Percentiles rank a stretch among this genome's conserved stretches.
phyloP scores from a whole-genome alignment of 2,113 vertebrate species.

The Malurus melanocephalus region DNA sequence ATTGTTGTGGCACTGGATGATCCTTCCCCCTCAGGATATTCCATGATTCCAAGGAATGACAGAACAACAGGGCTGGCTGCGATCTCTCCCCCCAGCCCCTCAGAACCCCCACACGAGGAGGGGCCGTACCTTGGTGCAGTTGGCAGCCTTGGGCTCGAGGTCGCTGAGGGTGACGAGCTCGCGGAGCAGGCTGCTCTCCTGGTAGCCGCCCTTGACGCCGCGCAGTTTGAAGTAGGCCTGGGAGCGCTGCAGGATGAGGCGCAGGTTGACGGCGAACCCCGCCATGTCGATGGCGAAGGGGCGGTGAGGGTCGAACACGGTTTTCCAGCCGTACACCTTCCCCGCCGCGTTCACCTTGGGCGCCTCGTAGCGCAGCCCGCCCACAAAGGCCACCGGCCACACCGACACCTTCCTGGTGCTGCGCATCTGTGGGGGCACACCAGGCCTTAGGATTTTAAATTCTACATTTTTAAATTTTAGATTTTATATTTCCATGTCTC shows the following conservation, averaged over 20 bases:
- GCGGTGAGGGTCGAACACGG: slow-evolving; percentile 93
- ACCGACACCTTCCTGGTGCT: slow-evolving; percentile 92
- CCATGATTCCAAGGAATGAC: rapidly evolving
- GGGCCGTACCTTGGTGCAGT: slow-evolving; percentile 92
- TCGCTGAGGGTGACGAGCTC: slow-evolving; percentile 94
- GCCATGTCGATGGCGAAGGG: slow-evolving; percentile 99
- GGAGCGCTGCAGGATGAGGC: slow-evolving; percentile 91
- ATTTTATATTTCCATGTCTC: too few relatives aligned
- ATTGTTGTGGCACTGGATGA: neutral
- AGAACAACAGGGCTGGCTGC: rapidly evolving
- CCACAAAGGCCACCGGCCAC: slow-evolving; percentile 96
- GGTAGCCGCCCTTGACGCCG: slow-evolving; percentile 95
- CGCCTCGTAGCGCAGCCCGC: slow-evolving; percentile 93
- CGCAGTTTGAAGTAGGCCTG: slow-evolving; percentile 98
- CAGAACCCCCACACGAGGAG: rapidly evolving
- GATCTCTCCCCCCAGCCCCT: rapidly evolving
- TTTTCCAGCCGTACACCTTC: slow-evolving; percentile 97
- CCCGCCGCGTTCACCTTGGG: slow-evolving; percentile 93
- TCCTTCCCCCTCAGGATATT: rapidly evolving
- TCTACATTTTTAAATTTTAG: too few relatives aligned
- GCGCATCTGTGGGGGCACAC: slow-evolving; percentile 80
- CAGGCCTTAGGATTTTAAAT: too few relatives aligned
- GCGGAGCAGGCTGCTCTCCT: slow-evolving; percentile 94
- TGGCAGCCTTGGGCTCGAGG: slow-evolving; percentile 96
- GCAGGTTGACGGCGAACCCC: slow-evolving; percentile 93